Conservation (phyloP, 2,888 invertebrate genomes). For the Drosophila nigricruria region DNA sequence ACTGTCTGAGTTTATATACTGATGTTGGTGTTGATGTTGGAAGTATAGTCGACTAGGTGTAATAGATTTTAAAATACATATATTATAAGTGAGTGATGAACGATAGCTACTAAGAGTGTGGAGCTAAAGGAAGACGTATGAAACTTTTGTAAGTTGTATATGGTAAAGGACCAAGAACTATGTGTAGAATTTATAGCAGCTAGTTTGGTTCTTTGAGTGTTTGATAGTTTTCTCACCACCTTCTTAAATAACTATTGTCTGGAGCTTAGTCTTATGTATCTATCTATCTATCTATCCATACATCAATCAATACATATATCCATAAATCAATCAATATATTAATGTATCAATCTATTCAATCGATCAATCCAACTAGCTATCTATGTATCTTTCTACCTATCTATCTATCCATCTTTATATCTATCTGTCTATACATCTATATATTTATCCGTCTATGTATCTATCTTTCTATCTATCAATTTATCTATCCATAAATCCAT, state of each 20-base stretch:
- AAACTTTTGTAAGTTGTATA: neutral
- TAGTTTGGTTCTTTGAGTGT: no score
- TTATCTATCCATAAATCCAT: neutral
- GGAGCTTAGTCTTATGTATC: no score
- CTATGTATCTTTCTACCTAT: neutral
- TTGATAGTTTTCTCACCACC: no score
- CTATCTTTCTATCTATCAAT: neutral
- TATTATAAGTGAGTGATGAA: neutral
- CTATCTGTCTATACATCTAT: neutral
- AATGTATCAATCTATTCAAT: no score
- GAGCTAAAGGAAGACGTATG: neutral
- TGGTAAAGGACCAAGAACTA: no score
- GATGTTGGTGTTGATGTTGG: neutral
- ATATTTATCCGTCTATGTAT: neutral
- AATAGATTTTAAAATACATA: neutral
- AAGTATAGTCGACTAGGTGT: no score
- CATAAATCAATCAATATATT: no score
- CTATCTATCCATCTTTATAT: neutral
- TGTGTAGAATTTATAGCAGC: no score
- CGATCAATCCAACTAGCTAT: no score
- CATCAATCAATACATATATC: no score
- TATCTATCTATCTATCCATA: neutral
- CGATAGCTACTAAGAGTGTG: neutral
- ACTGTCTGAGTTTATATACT: neutral
- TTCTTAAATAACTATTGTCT: no score